Base-by-base conservation (phyloP, 2,797 vertebrate genomes). In the Eidolon dupreanum region DNA sequence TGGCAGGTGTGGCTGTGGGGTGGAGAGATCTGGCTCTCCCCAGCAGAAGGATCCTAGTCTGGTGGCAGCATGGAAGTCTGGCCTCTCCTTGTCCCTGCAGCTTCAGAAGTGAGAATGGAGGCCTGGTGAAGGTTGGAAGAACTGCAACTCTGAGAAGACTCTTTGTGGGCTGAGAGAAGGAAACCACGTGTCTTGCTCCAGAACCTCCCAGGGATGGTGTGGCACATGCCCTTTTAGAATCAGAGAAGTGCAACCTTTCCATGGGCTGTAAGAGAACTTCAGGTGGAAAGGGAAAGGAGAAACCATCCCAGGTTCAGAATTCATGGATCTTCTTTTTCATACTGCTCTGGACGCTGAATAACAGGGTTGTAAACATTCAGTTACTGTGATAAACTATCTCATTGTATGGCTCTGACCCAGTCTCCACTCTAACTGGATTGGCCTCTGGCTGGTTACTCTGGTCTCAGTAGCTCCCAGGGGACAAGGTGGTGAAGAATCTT, bases 331-430 rank as follows among this genome's bases (percentile, higher is more conserved):
- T 84, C 38, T 85, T 78, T 92, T 93, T 38, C 10, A 53, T 90
- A 11, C 41, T 49, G 38, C 88, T 86, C 68, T 87, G 93, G 86
- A 82, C 57, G 71, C 51, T 88, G 93, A 94, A 78, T 94, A 94
- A 85, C 20, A 93, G 55, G 43, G 71, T 65, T 73, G 43, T 97
- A 93, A 97, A 96, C 90, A 86, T 95, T 96, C 88, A 95, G 59
- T 96, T 91, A 95, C 59, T 19, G 13, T 87, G 93, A 95, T 95
- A 95, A 93, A 89, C 65, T 61, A 49, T 86, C 90, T 96, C 88
- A 68, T 36, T n/a, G 61, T 68, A 22, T 81, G 90, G 90, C 65
- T 28, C 86, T 31, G 61, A 55, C 63, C 71, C 57, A 88, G 82
- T 83, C 88, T 97, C 71, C 92, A 79, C 59, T 93, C 46, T 94